Percentiles rank a stretch among this genome's conserved stretches.
Evolutionary conservation across 2,888 invertebrate genomes (phyloP).

Genomic region (Heteropelma amictum): DNA sequence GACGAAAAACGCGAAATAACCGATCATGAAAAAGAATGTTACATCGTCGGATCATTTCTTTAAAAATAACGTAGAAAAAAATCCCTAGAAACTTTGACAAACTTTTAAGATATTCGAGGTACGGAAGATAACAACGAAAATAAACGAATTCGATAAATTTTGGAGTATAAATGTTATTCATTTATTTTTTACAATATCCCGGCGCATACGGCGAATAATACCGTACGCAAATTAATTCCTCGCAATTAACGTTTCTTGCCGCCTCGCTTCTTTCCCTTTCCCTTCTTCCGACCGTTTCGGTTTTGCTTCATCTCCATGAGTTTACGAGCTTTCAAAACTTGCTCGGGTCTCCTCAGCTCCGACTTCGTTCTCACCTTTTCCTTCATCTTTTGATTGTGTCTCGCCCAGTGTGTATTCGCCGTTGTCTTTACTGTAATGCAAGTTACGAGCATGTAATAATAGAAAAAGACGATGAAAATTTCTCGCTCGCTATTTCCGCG

Average conservation of each 20-base stretch:
- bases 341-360: constrained; percentile 87
- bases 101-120: no score
- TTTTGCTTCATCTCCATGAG: constrained; percentile 79
- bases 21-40: no score
- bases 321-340: constrained; percentile 87
- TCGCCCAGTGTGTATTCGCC: constrained; percentile 87
- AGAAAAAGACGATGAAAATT: constrained; percentile 17
- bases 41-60: no score
- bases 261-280: constrained; percentile 73
- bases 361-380: constrained; percentile 80
- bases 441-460: constrained; percentile 36
- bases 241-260: constrained; percentile 56
- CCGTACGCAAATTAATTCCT: neutral
- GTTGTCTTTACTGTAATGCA: constrained; percentile 73
- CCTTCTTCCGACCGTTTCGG: constrained; percentile 79
- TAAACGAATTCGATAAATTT: no score
- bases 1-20: no score
- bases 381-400: constrained; percentile 87
- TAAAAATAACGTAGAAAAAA: no score
- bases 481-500: constrained; percentile 14
- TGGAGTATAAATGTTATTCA: neutral
- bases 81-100: no score
- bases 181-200: neutral
- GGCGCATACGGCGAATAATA: no score
- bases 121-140: no score